These are phyloP conservation scores for Sebastes reedi DNA, from an alignment of 2,797 vertebrate genomes.

Conservation along the genomic window DNA sequence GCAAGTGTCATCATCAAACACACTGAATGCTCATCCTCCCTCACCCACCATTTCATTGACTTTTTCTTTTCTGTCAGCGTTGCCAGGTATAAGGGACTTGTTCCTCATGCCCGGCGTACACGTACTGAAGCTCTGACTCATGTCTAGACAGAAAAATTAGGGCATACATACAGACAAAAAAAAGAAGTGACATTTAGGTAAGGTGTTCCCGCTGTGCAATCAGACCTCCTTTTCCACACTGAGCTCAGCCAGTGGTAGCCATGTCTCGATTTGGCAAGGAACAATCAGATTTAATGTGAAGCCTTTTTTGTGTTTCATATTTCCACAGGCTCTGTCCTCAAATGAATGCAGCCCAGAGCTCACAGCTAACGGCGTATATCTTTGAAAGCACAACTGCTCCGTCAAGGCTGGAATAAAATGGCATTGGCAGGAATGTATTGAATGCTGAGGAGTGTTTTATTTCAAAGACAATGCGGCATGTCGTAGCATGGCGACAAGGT, in stretches of 20 bases:
- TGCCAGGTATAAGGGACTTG: neutral
- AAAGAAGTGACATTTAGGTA: slow-evolving; percentile 49
- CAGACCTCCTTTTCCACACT: slow-evolving; percentile 66
- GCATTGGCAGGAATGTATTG: slow-evolving; percentile 18
- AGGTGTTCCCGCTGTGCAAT: slow-evolving; percentile 74
- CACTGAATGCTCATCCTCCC: neutral
- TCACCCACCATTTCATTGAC: neutral
- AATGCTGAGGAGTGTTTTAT: neutral
- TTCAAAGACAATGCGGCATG: neutral
- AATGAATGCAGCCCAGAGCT: slow-evolving; percentile 41
- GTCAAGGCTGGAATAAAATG: slow-evolving; percentile 25
- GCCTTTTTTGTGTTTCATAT: slow-evolving; percentile 42
- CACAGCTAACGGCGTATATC: slow-evolving; percentile 18
- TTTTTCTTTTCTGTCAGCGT: neutral
- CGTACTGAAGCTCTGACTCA: slow-evolving; percentile 42
- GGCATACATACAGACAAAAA: slow-evolving; percentile 44
- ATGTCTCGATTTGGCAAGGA: slow-evolving; percentile 48
- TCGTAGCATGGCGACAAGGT: neutral
- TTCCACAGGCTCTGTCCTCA: slow-evolving; percentile 36
- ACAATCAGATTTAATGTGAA: slow-evolving; percentile 62
- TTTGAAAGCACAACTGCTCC: slow-evolving; percentile 41
- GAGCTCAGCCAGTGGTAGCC: slow-evolving; percentile 52
- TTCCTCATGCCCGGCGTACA: slow-evolving; percentile 11
- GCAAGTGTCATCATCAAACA: slow-evolving; percentile 58
- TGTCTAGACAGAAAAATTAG: slow-evolving; percentile 69